Base-by-base conservation (phyloP, 2,797 vertebrate species). In the Ctenopoma multispine region DNA sequence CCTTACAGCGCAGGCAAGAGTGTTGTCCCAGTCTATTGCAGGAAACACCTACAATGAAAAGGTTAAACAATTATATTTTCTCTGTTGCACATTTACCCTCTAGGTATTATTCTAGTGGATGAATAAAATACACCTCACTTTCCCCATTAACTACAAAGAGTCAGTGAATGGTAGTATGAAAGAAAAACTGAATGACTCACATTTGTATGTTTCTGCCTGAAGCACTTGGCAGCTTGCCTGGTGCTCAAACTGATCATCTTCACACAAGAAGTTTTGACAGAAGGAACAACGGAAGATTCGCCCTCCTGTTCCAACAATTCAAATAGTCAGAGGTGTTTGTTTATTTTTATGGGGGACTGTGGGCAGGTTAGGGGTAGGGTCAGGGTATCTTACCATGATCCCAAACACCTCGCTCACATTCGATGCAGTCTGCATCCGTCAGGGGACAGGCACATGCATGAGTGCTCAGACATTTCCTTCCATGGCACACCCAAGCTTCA, bases 201-300 rank as follows among this genome's bases (percentile, higher is more conserved):
- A 99, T 92, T 99, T 99, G 92, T 92, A 99, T 13, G 97, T 99
- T 93, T 99, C 98, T 7, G 98, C 96, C 88, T 99, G 96, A 85
- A 99, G 92, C 83, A 99, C 92, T 83, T 99, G 98, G 90, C 98
- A 99, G 90, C 98, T 99, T 49, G 98, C 98, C 93, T 99, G 98
- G 87, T 99, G 98, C 72, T 99, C 98, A 93, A 99, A 99, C 80
- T 99, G 98, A 92, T 99, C 98, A 81, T 99, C 98, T 93, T 99
- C 98, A 85, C 98, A 99, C 54, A 99, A 91, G 91, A 97, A 99
- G 90, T 97, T 99, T 20, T 96, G 94, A 81, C 98, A 99, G 87
- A 99, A 99, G 64, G 96, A 99, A 72, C 98, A 99, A 74, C 97
- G 95, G 38, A 98, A 99, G 89, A 99, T 97, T 76, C 98, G 93